Evolutionary conservation across 1,140 invertebrate species (phyloP).

Genomic region (Heliconius hewitsoni): DNA sequence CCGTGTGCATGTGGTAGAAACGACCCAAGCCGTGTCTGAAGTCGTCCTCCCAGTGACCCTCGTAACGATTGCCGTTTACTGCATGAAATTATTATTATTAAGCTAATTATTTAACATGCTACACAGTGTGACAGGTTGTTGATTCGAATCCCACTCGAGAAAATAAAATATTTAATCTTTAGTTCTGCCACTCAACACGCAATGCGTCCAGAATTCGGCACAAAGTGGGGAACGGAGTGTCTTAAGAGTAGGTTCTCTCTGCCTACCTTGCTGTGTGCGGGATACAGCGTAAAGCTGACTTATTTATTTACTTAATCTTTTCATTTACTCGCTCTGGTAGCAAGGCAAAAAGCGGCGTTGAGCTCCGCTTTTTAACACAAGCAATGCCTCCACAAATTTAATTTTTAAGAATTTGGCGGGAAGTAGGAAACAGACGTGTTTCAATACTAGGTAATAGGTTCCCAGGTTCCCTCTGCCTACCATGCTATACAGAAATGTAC

Average conservation of each 20-base stretch:
- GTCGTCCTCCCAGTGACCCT: slow-evolving; percentile 82
- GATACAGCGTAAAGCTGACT: too few species aligned
- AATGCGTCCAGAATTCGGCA: too few species aligned
- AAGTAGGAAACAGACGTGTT: not conserved
- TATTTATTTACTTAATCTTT: too few species aligned
- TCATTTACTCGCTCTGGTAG: too few species aligned
- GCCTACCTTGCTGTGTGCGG: too few species aligned
- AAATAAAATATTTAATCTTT: too few species aligned
- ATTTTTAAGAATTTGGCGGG: not conserved
- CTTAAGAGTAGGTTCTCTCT: too few species aligned
- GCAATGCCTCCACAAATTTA: not conserved
- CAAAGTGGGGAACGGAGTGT: too few species aligned
- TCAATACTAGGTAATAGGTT: not conserved
- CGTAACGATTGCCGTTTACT: slow-evolving; percentile 84
- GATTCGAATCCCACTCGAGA: too few species aligned
- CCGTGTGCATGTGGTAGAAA: slow-evolving; percentile 83
- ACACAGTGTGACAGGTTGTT: too few species aligned
- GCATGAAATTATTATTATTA: not conserved
- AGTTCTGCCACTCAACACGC: too few species aligned
- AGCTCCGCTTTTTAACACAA: not conserved
- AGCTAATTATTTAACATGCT: not conserved
- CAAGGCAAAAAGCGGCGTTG: not conserved
- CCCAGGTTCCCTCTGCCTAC: not conserved
- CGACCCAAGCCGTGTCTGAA: slow-evolving; percentile 82
- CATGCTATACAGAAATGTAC: not conserved